phyloP scores from a whole-genome alignment of 2,888 invertebrate species.

The Sclerodermus sp. region DNA sequence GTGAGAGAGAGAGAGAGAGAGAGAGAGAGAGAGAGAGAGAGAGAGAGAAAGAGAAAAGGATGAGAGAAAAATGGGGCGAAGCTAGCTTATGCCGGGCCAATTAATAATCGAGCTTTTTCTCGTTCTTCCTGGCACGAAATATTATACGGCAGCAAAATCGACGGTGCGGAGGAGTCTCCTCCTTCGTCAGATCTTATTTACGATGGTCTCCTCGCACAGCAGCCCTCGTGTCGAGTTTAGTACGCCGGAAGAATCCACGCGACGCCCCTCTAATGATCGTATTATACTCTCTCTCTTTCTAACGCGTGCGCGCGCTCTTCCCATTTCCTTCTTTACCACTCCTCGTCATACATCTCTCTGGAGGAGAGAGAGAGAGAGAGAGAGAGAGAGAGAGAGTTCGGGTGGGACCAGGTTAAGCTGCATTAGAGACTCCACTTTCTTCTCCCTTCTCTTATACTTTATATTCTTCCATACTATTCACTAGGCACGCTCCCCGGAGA shows the following conservation, averaged over 20 bases:
- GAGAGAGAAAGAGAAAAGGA: conserved; percentile 10
- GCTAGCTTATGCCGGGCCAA: conserved; percentile 38
- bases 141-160: conserved; percentile 19
- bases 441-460: too few species aligned
- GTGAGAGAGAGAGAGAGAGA: too few species aligned
- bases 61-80: conserved; percentile 38
- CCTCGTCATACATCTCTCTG: not conserved
- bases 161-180: conserved; percentile 15
- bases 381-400: not conserved
- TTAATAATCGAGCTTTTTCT: conserved; percentile 34
- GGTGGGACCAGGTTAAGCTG: too few species aligned
- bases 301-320: not conserved
- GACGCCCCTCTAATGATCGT: conserved; percentile 40
- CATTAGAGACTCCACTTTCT: too few species aligned
- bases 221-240: conserved; percentile 29
- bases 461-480: too few species aligned
- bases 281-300: conserved; percentile 25
- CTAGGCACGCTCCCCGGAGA: too few species aligned
- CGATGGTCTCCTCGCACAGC: conserved; percentile 17
- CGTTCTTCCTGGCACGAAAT: not conserved
- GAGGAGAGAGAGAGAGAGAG: too few species aligned
- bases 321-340: not conserved
- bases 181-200: conserved; percentile 27
- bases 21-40: too few species aligned
- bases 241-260: conserved; percentile 33